Percentiles rank a stretch among this genome's conserved stretches.
phyloP scores from a whole-genome alignment of 1,140 invertebrate genomes.

The Dendrolimus kikuchii region DNA sequence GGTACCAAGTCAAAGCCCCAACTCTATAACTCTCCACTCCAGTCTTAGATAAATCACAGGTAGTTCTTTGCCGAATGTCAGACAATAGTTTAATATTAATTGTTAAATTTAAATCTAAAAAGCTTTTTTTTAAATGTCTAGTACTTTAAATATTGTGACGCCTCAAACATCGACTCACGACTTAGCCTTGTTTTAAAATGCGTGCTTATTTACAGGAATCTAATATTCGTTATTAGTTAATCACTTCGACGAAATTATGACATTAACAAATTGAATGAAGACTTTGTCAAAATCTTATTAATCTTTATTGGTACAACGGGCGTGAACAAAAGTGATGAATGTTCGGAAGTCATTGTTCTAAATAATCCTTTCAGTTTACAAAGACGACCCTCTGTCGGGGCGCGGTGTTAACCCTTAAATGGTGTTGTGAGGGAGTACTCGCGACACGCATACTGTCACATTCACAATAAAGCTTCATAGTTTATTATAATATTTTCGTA shows the following conservation, averaged over 20 bases:
- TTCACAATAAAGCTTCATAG: slow-evolving; percentile 59
- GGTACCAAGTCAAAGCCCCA: no score
- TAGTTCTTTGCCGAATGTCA: no score
- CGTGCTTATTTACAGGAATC: no score
- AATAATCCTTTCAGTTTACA: slow-evolving; percentile 44
- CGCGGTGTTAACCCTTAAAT: slow-evolving; percentile 45
- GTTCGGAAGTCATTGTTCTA: slow-evolving; percentile 42
- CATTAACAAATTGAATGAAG: slow-evolving; percentile 7
- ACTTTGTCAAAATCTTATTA: slow-evolving; percentile 22
- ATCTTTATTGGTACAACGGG: slow-evolving; percentile 26
- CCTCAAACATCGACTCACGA: no score
- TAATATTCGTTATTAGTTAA: background rate
- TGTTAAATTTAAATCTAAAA: no score
- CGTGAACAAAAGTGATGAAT: slow-evolving; percentile 45
- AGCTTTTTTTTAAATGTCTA: no score
- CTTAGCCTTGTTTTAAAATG: no score
- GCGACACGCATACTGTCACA: slow-evolving; percentile 61
- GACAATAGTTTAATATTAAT: no score
- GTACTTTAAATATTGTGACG: no score
- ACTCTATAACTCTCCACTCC: no score
- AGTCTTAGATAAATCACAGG: no score
- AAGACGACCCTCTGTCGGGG: slow-evolving; percentile 43
- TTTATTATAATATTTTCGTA: slow-evolving; percentile 64
- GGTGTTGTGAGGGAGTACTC: slow-evolving; percentile 27
- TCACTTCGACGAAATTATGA: slow-evolving; percentile 1